Evolutionary conservation across 1,140 invertebrate genomes (phyloP), one percentile per base, ranked within the genome.

Genomic region (Octopus sinensis): DNA sequence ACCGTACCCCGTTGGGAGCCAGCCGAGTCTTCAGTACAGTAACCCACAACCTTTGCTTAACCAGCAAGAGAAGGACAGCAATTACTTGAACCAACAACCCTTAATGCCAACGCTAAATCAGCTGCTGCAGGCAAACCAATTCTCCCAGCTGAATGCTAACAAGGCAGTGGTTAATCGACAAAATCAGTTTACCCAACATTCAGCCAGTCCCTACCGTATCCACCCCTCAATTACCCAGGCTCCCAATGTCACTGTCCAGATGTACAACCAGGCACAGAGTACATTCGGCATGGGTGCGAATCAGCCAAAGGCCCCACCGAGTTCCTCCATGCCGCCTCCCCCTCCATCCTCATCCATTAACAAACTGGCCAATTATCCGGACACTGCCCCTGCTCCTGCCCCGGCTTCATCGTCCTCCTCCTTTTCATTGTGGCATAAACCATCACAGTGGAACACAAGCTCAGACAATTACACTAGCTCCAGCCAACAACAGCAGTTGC

Each of bases 221-320:
- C 68, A 73, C 13, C 13, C 68, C 68, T n/a, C 17, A n/a, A 73
- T 73, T 13, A 12, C 68, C 5, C 68, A 73, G 68, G 68, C 68
- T 6, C 68, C 68, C 68, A 73, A 73, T 17, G 68, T 73, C 68
- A 73, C 68, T 13, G 68, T 73, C 17, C 7, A 73, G 7, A 73
- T 73, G 68, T 73, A 73, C 68, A 73, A 73, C 13, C 68, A 73
- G 30, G 9, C 68, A 73, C 68, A 73, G 68, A 73, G 13, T 73
- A 17, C 68, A 17, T 73, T n/a, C 68, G 17, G 17, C 5, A 73
- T 73, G 68, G 30, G 30, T 73, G 30, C 68, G 0, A 73, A 73
- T 73, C 68, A 13, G 17, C 68, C 68, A 5, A 62, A 9, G 17
- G 30, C 17, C 17, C 17, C 30, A 13, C 68, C 68, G 13, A 73